Conservation (phyloP, 92 coral and sea anemone genomes). For the Galaxea fascicularis region DNA sequence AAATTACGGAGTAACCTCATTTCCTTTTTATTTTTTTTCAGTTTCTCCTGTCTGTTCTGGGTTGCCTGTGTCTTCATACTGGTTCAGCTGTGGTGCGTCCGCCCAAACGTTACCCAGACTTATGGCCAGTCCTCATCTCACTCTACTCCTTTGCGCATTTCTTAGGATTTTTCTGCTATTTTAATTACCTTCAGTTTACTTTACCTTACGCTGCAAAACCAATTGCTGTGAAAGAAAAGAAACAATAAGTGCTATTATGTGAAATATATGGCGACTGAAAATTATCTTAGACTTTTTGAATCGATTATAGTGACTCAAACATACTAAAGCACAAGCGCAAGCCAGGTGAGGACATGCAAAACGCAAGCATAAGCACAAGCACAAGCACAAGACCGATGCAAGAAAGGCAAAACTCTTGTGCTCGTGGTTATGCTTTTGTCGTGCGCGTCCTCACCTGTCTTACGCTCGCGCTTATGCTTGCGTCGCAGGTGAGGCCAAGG, state of each 20-base stretch:
- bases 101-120: conserved; percentile 86
- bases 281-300: too few relatives aligned
- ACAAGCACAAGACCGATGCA: too few relatives aligned
- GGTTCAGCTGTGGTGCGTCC: conserved; percentile 71
- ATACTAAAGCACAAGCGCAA: too few relatives aligned
- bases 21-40: conserved; percentile 31
- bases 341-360: too few relatives aligned
- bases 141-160: conserved; percentile 88
- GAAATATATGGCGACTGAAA: not conserved
- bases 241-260: not conserved
- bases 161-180: conserved; percentile 76
- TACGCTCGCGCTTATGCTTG: too few relatives aligned
- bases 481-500: too few relatives aligned
- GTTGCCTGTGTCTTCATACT: conserved; percentile 75
- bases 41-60: conserved; percentile 79
- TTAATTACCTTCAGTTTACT: conserved; percentile 81
- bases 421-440: too few relatives aligned
- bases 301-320: too few relatives aligned
- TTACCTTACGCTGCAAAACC: conserved; percentile 63
- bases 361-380: too few relatives aligned
- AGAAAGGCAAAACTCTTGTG: too few relatives aligned
- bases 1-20: not conserved
- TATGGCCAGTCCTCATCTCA: conserved; percentile 94
- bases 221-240: conserved; percentile 28
- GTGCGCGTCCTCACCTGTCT: too few relatives aligned